Percentiles rank a stretch among this genome's conserved stretches.
phyloP scores from a whole-genome alignment of 2,113 vertebrate species.

The Lampris megalopsis region DNA sequence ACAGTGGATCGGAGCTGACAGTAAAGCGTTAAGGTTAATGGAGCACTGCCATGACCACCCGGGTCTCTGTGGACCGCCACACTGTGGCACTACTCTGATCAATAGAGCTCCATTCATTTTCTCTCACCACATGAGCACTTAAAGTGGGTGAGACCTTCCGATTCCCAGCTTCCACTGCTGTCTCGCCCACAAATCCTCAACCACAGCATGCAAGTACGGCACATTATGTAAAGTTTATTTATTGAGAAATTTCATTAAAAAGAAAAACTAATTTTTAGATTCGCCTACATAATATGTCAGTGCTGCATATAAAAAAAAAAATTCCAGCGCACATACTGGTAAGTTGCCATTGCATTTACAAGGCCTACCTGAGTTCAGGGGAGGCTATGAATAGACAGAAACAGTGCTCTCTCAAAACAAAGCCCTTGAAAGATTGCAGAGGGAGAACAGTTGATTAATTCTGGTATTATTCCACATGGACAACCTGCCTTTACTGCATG shows the following conservation, averaged over 20 bases:
- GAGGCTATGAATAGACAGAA: neutral
- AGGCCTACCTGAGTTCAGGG: neutral
- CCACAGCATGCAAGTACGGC: slow-evolving; percentile 34
- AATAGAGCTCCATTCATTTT: slow-evolving; percentile 47
- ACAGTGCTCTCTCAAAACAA: neutral
- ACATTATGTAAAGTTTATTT: slow-evolving; percentile 60
- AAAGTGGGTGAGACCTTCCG: slow-evolving; percentile 35
- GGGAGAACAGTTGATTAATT: neutral
- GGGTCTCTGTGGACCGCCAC: slow-evolving; percentile 33
- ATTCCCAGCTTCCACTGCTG: slow-evolving; percentile 38
- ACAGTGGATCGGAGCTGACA: slow-evolving; percentile 21
- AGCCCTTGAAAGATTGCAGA: neutral
- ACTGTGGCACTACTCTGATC: slow-evolving; percentile 40
- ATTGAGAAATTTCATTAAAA: slow-evolving; percentile 23
- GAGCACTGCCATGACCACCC: slow-evolving; percentile 44
- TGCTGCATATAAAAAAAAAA: neutral
- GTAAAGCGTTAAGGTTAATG: slow-evolving; percentile 39
- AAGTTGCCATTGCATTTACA: neutral
- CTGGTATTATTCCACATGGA: neutral
- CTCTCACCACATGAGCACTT: slow-evolving; percentile 33
- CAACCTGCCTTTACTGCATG: neutral
- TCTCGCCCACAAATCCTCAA: slow-evolving; percentile 44
- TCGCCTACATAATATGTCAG: slow-evolving; percentile 38
- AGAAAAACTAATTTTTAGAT: slow-evolving; percentile 47
- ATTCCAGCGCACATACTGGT: neutral